Evolutionary conservation across 2,888 invertebrate genomes (phyloP).

Genomic region (Stegophylla sp.): DNA sequence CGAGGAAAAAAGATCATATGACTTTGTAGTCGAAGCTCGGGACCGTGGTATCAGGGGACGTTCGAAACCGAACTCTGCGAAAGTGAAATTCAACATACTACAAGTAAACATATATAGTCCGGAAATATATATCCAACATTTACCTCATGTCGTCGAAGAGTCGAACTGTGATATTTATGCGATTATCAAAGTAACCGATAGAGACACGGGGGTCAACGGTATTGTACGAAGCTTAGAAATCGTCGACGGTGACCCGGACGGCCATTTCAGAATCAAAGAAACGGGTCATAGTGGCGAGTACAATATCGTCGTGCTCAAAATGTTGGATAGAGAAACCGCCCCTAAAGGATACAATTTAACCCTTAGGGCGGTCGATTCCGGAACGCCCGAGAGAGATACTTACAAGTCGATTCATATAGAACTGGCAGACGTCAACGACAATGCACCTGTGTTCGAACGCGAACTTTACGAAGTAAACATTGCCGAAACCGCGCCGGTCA

Average conservation of each 20-base stretch:
- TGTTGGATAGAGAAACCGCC: conserved; percentile 79
- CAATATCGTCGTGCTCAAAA: conserved; percentile 79
- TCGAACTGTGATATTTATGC: conserved; percentile 87
- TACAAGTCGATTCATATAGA: conserved; percentile 83
- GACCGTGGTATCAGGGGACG: conserved; percentile 77
- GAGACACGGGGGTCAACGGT: conserved; percentile 84
- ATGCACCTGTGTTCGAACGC: conserved; percentile 85
- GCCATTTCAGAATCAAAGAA: conserved; percentile 79
- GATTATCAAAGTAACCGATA: conserved; percentile 83
- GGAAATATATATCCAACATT: conserved; percentile 79
- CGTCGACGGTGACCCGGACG: conserved; percentile 87
- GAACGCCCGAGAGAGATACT: conserved; percentile 78
- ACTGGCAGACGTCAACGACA: conserved; percentile 82
- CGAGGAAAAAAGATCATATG: conserved; percentile 74
- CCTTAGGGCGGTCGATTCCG: conserved; percentile 82
- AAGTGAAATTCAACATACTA: conserved; percentile 77
- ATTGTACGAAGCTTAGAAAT: conserved; percentile 82
- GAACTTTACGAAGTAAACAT: conserved; percentile 87
- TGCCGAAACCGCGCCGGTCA: conserved; percentile 85
- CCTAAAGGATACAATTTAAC: conserved; percentile 87
- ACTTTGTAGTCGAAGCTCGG: conserved; percentile 81
- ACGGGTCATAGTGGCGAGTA: conserved; percentile 71
- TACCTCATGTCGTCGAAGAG: conserved; percentile 82
- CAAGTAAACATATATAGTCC: conserved; percentile 87
- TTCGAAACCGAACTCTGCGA: conserved; percentile 75